Percentiles rank a stretch among this genome's conserved stretches.
Evolutionary conservation across 2,113 vertebrate species (phyloP).

Genomic region (Phyllopteryx taeniolatus): DNA sequence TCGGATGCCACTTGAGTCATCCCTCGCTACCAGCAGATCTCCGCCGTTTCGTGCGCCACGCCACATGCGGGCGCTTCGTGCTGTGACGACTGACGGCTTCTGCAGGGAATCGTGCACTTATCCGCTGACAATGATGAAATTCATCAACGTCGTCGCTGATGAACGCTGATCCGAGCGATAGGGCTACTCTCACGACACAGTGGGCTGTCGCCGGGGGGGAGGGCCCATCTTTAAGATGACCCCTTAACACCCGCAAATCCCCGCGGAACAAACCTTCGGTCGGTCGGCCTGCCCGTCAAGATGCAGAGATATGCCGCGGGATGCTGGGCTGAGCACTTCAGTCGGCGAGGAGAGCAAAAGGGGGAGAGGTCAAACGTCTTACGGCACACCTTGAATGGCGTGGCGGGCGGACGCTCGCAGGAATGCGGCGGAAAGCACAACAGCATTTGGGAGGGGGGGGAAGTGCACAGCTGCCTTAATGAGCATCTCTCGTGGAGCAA

Average conservation of each 20-base stretch:
- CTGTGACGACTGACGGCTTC: constrained; percentile 31
- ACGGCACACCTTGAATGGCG: constrained; percentile 72
- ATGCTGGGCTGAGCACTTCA: constrained; percentile 66
- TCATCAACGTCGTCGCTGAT: background rate
- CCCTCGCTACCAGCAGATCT: constrained; percentile 33
- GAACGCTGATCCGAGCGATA: background rate
- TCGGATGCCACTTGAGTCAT: constrained; percentile 3
- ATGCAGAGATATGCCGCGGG: constrained; percentile 58
- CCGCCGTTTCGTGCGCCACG: background rate
- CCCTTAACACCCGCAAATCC: constrained; percentile 57
- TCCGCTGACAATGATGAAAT: constrained; percentile 1
- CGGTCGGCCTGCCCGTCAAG: constrained; percentile 56
- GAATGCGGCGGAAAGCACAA: constrained; percentile 53
- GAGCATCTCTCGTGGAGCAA: constrained; percentile 55
- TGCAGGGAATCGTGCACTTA: background rate
- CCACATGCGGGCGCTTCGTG: constrained; percentile 23
- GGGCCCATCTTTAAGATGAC: constrained; percentile 48
- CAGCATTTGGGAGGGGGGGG: constrained; percentile 23
- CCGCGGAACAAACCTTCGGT: constrained; percentile 49
- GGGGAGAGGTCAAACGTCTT: constrained; percentile 69
- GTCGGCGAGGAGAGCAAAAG: constrained; percentile 45
- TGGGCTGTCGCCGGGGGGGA: constrained; percentile 37
- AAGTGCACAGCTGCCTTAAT: constrained; percentile 54
- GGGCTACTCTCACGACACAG: constrained; percentile 40
- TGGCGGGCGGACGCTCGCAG: constrained; percentile 61